Base-by-base conservation (phyloP, 2,113 vertebrate genomes). In the Anser brachyrhynchus region DNA sequence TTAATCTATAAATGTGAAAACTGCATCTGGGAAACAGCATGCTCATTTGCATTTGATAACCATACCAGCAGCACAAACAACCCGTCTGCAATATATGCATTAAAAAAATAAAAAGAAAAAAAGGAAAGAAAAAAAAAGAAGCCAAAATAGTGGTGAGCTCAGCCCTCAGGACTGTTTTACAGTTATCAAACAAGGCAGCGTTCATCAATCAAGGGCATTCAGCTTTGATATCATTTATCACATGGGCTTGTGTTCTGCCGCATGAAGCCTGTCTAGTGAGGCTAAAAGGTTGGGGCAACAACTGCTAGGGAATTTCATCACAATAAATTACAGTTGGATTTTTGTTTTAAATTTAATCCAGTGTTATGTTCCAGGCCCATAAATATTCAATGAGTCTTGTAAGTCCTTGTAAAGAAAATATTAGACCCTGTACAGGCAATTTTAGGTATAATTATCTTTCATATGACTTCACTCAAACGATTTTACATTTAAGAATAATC, bases 371-470 rank as follows among this genome's bases (percentile, higher is more conserved):
- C 35, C 71, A 44, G 77, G 44, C 2, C 90, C 66, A 92, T 95
- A 95, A 96, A 96, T 97, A 96, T 92, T 95, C 93, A 86, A 81
- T 66, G 67, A 95, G 70, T 61, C 89, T 90, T 88, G 39, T 67
- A 87, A 78, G 88, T 52, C 93, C 86, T 90, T 79, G 76, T 81
- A 75, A 94, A 89, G 84, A 84, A 94, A 96, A 89, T 79, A 96
- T 46, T 66, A 93, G 90, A 82, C 35, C 74, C 65, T 55, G 54
- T 91, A 84, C 92, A 92, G 43, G 77, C 41, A 44, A 62, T 89
- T 87, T 94, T 28, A 76, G 86, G 62, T 90, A 20, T 84, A 95
- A 97, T 95, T 89, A 90, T 89, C 80, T 91, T 87, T 58, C 69
- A 61, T 90, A 80, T 28, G 28, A 89, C 88, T 84, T 93, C 89